phyloP scores from a whole-genome alignment of 2,888 invertebrate species.

The Dicyrtoma fusca region DNA sequence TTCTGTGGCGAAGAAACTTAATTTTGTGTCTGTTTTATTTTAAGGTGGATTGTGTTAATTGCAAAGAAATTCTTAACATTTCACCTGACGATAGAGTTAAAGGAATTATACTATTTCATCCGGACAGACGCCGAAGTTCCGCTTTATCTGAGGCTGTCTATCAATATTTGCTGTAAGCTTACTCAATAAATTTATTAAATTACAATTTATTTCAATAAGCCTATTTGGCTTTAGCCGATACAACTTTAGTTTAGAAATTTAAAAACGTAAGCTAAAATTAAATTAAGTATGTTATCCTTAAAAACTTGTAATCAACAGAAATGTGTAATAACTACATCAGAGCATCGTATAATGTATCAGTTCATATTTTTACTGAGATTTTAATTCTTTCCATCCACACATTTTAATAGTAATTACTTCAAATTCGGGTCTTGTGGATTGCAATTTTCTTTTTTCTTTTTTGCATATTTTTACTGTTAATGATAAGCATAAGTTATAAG shows the following conservation, averaged over 20 bases:
- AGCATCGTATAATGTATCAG: too few relatives aligned
- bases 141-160: constrained; percentile 33
- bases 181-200: too few relatives aligned
- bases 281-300: too few relatives aligned
- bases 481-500: too few relatives aligned
- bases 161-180: constrained; percentile 36
- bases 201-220: not conserved
- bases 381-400: too few relatives aligned
- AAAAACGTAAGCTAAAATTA: not conserved
- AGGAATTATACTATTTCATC: constrained; percentile 48
- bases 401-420: too few relatives aligned
- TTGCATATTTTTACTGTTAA: too few relatives aligned
- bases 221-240: too few relatives aligned
- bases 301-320: not conserved
- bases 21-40: not conserved
- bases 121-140: constrained; percentile 20
- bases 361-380: not conserved
- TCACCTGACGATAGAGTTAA: constrained; percentile 45
- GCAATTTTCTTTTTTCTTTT: too few relatives aligned
- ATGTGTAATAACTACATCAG: too few relatives aligned
- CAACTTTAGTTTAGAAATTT: constrained; percentile 6
- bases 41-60: constrained; percentile 28
- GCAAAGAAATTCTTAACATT: constrained; percentile 45
- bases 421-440: too few relatives aligned
- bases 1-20: not conserved